Base-by-base conservation (phyloP, 2,797 vertebrate species). In the Sebastes vulpes region DNA sequence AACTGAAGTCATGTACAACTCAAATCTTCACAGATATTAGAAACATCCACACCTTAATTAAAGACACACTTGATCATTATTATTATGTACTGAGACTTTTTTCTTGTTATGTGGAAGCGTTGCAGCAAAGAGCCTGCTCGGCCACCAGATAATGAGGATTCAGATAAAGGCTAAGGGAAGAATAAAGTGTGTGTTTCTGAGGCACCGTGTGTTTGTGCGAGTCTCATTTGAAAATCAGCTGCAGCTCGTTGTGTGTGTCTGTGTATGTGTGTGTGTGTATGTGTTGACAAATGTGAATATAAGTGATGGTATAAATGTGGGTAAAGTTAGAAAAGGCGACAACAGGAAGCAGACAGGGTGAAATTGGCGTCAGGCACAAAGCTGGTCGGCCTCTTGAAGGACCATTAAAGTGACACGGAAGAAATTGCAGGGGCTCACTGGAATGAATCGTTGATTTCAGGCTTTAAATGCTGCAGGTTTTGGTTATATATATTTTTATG, bases 321-420 rank as follows among this genome's bases (percentile, higher is more conserved):
- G 74, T 64, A 35, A 77, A 67, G 71, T 68, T 81, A 61, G 82
- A 75, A 54, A 42, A 70, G 75, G 74, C 29, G 4, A 69, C 79
- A 84, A 60, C 73, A 75, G 68, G 77, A 88, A 81, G 85, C 89
- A 89, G 81, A 86, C 85, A 77, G 83, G 89, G 81, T 82, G 89
- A 89, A 86, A 89, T 83, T 88, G 83, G 79, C 52, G 25, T 68
- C 72, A 26, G 67, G 65, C 78, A 26, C 46, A 35, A 69, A 79
- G 74, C 76, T 67, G 78, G 28, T 75, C 10, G 21, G 66, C 66
- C 64, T 67, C 35, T 77, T 67, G 83, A 77, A 69, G 46, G 74
- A 52, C 79, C 74, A 83, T 88, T 88, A 88, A 71, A 86, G 76
- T 80, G 87, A 85, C 78, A 74, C 25, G 65, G 64, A 56, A 38